Base-by-base conservation (phyloP, 1,140 invertebrate genomes). In the Heliconius hermathena region DNA sequence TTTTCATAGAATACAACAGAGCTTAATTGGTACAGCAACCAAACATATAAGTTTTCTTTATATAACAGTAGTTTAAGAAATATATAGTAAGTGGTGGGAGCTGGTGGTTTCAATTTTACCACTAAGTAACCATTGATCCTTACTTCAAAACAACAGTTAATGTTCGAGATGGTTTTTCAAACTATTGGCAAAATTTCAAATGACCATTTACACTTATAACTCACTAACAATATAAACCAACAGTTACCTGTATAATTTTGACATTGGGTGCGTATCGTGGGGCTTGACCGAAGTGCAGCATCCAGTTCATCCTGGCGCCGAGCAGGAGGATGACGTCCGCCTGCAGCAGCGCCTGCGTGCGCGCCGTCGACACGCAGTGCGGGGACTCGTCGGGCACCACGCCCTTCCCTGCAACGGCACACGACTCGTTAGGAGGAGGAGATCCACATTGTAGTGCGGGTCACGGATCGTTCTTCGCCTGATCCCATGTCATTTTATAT, bases 241-340 rank as follows among this genome's bases (percentile, higher is more conserved):
- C 41, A n/a, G 22, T 22, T 66, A 97, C 97, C 95, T 99, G 98
- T 86, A 99, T 98, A 74, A 99, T 93, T 95, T 98, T 98, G 0
- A 99, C 98, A 91, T 98, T 94, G 29, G 95, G 92, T 41, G 96
- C 95, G 91, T 97, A 99, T 41, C 99, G 94, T 22, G 98, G 99
- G n/a, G 97, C 95, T 73, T 96, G 96, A 16, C 99, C 99, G 95
- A 99, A 99, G 95, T 99, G 99, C 52, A 99, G 94, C 93, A 99
- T 99, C 99, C 99, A 99, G 94, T 99, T 99, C 1, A 99, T 95
- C 78, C 99, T 95, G 2, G 98, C 99, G 5, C 99, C 99, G 22
- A 99, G 91, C 20, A 99, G 92, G 3, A 99, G 83, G 9, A 99
- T 96, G 0, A 98, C 97, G 93, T 99, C 99, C 29, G 98, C 97